phyloP scores from a whole-genome alignment of 2,888 invertebrate genomes.

The Allacma fusca region DNA sequence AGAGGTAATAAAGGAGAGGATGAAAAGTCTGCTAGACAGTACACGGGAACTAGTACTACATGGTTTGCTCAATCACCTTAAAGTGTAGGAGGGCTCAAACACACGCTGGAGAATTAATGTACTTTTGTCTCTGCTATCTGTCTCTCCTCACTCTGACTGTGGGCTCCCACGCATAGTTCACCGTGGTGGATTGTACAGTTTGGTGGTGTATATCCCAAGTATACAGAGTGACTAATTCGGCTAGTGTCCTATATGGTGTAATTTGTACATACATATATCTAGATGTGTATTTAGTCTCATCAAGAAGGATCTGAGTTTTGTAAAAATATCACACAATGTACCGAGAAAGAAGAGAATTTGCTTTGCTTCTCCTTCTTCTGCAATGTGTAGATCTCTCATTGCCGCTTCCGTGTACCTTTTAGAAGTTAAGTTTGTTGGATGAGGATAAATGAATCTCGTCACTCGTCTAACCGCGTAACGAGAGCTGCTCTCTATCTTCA shows the following conservation, averaged over 20 bases:
- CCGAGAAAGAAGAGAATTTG: slow-evolving; percentile 3
- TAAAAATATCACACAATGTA: slow-evolving; percentile 16
- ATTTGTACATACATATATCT: too few species aligned
- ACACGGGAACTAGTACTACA: neutral
- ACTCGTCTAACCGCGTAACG: slow-evolving; percentile 16
- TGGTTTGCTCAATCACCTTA: slow-evolving; percentile 1
- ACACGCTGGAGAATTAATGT: slow-evolving; percentile 16
- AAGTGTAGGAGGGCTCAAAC: slow-evolving; percentile 14
- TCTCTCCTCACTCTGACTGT: slow-evolving; percentile 8
- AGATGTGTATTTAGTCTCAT: neutral
- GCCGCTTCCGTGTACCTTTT: slow-evolving; percentile 1
- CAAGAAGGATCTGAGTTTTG: slow-evolving; percentile 9
- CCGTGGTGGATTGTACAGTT: neutral
- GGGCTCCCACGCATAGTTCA: slow-evolving; percentile 16
- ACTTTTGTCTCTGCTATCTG: slow-evolving; percentile 12
- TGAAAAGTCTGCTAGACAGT: neutral
- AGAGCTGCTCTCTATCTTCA: neutral
- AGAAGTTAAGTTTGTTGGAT: neutral
- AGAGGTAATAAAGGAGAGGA: neutral
- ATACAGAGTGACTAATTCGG: too few species aligned
- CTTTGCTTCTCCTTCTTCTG: neutral
- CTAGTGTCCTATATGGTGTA: too few species aligned
- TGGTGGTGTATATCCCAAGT: too few species aligned
- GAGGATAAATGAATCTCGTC: slow-evolving; percentile 11
- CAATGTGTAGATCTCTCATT: neutral